phyloP scores from a whole-genome alignment of 2,888 invertebrate species.

The Caenorhabditis wallacei region DNA sequence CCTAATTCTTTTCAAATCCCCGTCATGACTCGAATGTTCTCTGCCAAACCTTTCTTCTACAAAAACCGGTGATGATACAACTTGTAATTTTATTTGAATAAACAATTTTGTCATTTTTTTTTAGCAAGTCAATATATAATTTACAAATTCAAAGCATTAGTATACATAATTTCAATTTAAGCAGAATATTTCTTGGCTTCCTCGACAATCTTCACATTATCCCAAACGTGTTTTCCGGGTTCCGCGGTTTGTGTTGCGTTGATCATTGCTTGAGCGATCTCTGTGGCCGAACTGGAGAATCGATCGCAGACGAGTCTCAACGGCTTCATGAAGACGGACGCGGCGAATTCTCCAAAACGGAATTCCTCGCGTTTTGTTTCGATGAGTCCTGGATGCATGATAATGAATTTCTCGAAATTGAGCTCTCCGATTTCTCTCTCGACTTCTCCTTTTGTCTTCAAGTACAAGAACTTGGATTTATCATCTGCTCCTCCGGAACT shows the following conservation, averaged over 20 bases:
- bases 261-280: slow-evolving; percentile 72
- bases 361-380: slow-evolving; percentile 59
- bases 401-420: slow-evolving; percentile 70
- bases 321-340: slow-evolving; percentile 60
- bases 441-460: slow-evolving; percentile 84
- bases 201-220: slow-evolving; percentile 64
- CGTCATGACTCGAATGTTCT: slow-evolving; percentile 36
- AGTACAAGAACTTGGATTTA: slow-evolving; percentile 84
- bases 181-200: slow-evolving; percentile 64
- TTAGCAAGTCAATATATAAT: background rate
- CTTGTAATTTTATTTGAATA: slow-evolving; percentile 47
- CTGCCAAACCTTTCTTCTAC: slow-evolving; percentile 53
- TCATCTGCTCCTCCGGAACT: slow-evolving; percentile 85
- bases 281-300: slow-evolving; percentile 61
- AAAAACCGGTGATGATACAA: slow-evolving; percentile 41
- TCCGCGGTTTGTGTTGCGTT: slow-evolving; percentile 50
- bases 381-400: slow-evolving; percentile 72
- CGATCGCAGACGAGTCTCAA: slow-evolving; percentile 60
- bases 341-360: slow-evolving; percentile 60
- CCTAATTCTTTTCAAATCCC: slow-evolving; percentile 21
- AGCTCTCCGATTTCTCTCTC: slow-evolving; percentile 70
- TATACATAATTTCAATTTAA: slow-evolving; percentile 7
- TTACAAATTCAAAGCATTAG: background rate
- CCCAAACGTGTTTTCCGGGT: slow-evolving; percentile 59
- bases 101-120: slow-evolving; percentile 20